A percentile compares a stretch with the other conserved stretches of the same genome.
Conservation (phyloP, 2,113 vertebrate genomes). For the Cyanocitta stelleri region DNA sequence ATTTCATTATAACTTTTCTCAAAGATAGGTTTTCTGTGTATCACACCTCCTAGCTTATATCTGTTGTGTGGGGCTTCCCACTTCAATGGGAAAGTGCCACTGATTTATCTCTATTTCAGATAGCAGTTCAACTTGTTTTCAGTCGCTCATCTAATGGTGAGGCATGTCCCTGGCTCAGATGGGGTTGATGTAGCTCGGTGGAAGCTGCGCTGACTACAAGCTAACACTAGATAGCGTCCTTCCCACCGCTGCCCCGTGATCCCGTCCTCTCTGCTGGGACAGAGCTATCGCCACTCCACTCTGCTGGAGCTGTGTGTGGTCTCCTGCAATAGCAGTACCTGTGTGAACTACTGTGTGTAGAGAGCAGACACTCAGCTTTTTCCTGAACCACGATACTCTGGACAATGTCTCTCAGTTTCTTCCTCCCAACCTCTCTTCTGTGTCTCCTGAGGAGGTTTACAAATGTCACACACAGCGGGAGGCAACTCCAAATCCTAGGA, state of each 20-base stretch:
- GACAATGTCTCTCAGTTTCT: neutral
- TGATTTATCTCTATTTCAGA: neutral
- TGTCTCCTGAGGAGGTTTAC: neutral
- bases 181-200: fast-evolving
- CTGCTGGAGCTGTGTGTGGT: neutral
- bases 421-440: neutral
- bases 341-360: neutral
- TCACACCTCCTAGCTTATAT: neutral
- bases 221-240: slow-evolving; percentile 2
- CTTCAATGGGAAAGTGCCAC: neutral
- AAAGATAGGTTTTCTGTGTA: neutral
- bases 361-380: neutral
- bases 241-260: neutral
- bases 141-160: neutral
- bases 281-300: fast-evolving
- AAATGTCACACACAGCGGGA: neutral
- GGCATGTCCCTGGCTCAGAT: fast-evolving
- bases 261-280: fast-evolving
- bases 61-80: neutral
- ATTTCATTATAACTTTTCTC: neutral
- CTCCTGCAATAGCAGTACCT: fast-evolving
- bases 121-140: neutral
- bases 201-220: neutral
- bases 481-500: neutral
- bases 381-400: neutral